A percentile compares a stretch with the other conserved stretches of the same genome.
Evolutionary conservation across 1,140 invertebrate species (phyloP).

Genomic region (Macrosteles quadrilineatus): DNA sequence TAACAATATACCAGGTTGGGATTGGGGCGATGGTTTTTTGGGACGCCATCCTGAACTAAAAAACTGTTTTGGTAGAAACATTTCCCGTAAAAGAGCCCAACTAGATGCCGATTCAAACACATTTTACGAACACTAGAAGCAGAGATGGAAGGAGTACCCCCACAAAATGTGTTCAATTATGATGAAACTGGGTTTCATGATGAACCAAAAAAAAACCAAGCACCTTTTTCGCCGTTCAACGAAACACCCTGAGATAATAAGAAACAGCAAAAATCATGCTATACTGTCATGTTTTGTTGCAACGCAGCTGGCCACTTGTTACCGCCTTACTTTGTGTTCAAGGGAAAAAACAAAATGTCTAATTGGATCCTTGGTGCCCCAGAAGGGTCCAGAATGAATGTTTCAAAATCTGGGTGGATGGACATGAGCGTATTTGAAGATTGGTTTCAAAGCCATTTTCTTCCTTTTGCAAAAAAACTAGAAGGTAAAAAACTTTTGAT

Average conservation of each 20-base stretch:
- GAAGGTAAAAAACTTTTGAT: neutral
- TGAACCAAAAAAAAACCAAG: neutral
- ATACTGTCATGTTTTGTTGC: neutral
- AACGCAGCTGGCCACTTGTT: neutral
- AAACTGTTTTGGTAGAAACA: no score
- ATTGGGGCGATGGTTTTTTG: no score
- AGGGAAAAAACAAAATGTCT: neutral
- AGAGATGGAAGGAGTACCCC: neutral
- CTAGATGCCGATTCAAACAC: no score
- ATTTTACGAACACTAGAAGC: neutral
- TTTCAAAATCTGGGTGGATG: neutral
- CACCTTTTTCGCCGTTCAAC: neutral
- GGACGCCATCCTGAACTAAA: no score
- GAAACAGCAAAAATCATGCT: slow-evolving; percentile 1
- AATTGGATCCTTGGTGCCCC: neutral
- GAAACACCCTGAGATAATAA: neutral
- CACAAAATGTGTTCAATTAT: neutral
- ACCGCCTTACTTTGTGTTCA: neutral
- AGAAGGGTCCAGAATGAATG: neutral
- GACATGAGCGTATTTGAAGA: neutral
- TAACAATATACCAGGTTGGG: no score
- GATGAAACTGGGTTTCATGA: slow-evolving; percentile 5
- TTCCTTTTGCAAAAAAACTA: neutral
- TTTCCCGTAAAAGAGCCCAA: no score
- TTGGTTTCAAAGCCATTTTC: neutral